Base-by-base conservation (phyloP, 2,797 vertebrate species). In the Esox masquinongy region DNA sequence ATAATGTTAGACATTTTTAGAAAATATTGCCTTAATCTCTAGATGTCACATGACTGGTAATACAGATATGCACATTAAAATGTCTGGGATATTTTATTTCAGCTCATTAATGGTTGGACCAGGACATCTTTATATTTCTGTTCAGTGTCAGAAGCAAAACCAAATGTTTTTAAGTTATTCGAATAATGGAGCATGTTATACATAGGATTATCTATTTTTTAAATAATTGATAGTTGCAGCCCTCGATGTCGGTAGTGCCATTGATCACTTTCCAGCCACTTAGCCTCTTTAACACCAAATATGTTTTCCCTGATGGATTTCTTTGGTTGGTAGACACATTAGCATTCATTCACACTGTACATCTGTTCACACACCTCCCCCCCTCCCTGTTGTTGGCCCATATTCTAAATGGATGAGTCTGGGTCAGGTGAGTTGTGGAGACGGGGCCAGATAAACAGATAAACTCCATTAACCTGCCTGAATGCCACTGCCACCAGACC, bases 371-470 rank as follows among this genome's bases (percentile, higher is more conserved):
- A 56, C 53, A 56, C n/a, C 53, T 56, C 84, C 75, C 61, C 31
- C 77, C 56, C 68, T 79, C 76, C 72, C 74, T 75, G 76, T 76
- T 49, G 73, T 72, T 39, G 61, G 73, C 70, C 80, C 19, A 75
- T 59, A 6, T 51, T 82, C 88, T 85, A 89, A 92, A 87, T 83
- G n/a, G 81, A 82, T 76, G 36, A 79, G 88, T 86, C 63, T 84
- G 84, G 72, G 71, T 29, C 67, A 59, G 56, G 76, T 63, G 15
- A 59, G 83, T 75, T 22, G 68, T 73, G 79, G 71, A 59, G 50
- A 74, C 36, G 77, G 22, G 78, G 77, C 73, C 84, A 90, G 88
- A 91, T 92, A 90, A 92, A 93, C 85, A 83, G 78, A n/a, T n/a
- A n/a, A 85, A 84, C 83, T 89, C 84, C 75, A 84, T 93, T 87